phyloP scores from a whole-genome alignment of 2,797 vertebrate species.

The Lepus townsendii region DNA sequence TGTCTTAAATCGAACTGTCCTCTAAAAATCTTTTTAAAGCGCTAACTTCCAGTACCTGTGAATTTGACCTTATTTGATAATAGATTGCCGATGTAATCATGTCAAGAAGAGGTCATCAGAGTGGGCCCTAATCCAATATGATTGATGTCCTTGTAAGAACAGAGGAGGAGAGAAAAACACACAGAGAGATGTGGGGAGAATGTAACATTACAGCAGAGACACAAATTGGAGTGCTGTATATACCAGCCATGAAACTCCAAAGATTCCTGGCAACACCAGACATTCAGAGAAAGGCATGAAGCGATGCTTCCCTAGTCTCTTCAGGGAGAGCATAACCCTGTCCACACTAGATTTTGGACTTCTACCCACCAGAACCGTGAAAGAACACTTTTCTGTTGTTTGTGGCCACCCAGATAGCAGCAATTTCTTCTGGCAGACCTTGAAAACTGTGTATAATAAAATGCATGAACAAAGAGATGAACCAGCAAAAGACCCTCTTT shows the following conservation, averaged over 20 bases:
- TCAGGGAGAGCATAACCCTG: not conserved
- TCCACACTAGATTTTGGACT: not conserved
- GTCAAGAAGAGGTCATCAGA: not conserved
- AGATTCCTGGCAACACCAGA: not conserved
- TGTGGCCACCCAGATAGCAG: not conserved
- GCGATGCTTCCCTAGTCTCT: not conserved
- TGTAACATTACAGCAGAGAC: not conserved
- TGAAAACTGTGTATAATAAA: not conserved
- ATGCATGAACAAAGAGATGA: not conserved
- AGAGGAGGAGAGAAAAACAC: not conserved
- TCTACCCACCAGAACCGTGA: not conserved
- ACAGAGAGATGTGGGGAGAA: not conserved
- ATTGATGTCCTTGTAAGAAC: not conserved
- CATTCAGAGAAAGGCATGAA: not conserved
- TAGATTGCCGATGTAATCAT: not conserved
- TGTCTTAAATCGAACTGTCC: not conserved
- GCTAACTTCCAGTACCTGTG: not conserved
- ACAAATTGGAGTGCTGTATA: not conserved
- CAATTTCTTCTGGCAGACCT: not conserved
- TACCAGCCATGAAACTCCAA: not conserved
- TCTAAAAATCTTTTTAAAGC: not conserved
- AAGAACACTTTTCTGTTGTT: constrained; percentile 24
- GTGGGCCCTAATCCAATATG: not conserved
- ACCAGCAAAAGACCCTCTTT: not conserved
- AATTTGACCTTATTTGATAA: not conserved